Conservation (phyloP, 2,888 invertebrate genomes). For the Trichopoda pennipes region DNA sequence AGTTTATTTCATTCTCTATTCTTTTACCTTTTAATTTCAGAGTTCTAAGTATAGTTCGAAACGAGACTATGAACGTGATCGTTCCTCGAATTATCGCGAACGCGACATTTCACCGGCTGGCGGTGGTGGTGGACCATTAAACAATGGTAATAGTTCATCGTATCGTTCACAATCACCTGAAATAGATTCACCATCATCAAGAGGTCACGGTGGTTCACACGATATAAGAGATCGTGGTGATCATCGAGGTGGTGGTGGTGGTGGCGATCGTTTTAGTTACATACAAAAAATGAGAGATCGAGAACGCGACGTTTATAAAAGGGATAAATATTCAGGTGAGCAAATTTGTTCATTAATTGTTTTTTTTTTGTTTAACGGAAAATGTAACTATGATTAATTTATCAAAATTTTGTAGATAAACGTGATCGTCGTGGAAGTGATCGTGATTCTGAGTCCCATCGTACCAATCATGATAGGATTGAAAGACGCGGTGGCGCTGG, state of each 20-base stretch:
- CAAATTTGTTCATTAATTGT: conserved; percentile 4
- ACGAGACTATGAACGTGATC: conserved; percentile 84
- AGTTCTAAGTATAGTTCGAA: conserved; percentile 91
- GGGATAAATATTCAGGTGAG: conserved; percentile 94
- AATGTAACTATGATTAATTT: not conserved
- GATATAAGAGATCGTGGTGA: conserved; percentile 79
- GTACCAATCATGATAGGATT: conserved; percentile 94
- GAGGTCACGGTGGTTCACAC: conserved; percentile 74
- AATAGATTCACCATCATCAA: conserved; percentile 85
- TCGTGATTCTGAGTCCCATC: conserved; percentile 87
- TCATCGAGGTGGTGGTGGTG: conserved; percentile 82
- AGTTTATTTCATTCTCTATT: conserved; percentile 69
- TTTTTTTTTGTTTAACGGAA: not conserved
- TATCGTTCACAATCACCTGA: conserved; percentile 89
- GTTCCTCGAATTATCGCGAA: conserved; percentile 80
- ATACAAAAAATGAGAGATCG: conserved; percentile 81
- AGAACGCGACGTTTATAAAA: conserved; percentile 95
- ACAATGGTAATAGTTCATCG: conserved; percentile 85
- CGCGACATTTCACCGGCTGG: conserved; percentile 80
- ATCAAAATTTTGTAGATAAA: conserved; percentile 83
- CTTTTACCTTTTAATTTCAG: conserved; percentile 80
- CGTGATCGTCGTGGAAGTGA: conserved; percentile 84
- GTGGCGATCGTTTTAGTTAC: conserved; percentile 83
- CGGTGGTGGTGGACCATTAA: conserved; percentile 74
- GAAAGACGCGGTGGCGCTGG: conserved; percentile 80